Evolutionary conservation across 92 coral and sea anemone genomes (phyloP).

Genomic region (Parazoanthus darwini): DNA sequence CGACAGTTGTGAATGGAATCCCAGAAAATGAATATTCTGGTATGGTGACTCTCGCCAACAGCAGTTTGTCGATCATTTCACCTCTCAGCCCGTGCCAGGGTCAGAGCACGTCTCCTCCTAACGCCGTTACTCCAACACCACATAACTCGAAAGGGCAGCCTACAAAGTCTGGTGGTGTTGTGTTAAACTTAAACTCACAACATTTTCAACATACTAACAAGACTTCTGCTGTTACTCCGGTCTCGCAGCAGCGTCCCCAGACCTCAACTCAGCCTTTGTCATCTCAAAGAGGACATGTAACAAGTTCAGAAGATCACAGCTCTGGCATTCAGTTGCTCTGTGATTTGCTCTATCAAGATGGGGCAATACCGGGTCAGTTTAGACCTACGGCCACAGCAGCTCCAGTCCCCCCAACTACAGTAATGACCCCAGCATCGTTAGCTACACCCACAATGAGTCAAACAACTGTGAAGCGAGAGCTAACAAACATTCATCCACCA

Average conservation of each 20-base stretch:
- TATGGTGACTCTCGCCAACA: slow-evolving; percentile 66
- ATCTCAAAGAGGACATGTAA: slow-evolving; percentile 22
- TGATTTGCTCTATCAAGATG: slow-evolving; percentile 71
- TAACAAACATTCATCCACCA: slow-evolving; percentile 36
- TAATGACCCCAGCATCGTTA: slow-evolving; percentile 37
- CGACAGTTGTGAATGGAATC: slow-evolving; percentile 33
- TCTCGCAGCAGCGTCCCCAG: slow-evolving; percentile 9
- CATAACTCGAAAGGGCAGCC: background rate
- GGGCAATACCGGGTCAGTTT: slow-evolving; percentile 66
- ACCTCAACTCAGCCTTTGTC: background rate
- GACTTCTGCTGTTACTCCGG: background rate
- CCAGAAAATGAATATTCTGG: slow-evolving; percentile 43
- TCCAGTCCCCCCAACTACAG: slow-evolving; percentile 23
- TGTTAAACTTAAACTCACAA: background rate
- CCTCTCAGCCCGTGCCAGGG: slow-evolving; percentile 61
- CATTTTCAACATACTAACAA: slow-evolving; percentile 5
- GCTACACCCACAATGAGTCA: slow-evolving; percentile 36
- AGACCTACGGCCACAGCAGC: slow-evolving; percentile 20
- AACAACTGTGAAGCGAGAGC: slow-evolving; percentile 42
- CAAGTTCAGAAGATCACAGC: slow-evolving; percentile 55
- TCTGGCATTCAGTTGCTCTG: slow-evolving; percentile 81
- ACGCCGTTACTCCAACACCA: background rate
- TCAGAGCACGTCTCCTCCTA: background rate
- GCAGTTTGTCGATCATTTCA: slow-evolving; percentile 60
- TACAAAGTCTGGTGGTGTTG: slow-evolving; percentile 5